Evolutionary conservation across 2,888 invertebrate species (phyloP), one percentile per base, ranked within the genome.

Genomic region (Entomobrya proxima): DNA sequence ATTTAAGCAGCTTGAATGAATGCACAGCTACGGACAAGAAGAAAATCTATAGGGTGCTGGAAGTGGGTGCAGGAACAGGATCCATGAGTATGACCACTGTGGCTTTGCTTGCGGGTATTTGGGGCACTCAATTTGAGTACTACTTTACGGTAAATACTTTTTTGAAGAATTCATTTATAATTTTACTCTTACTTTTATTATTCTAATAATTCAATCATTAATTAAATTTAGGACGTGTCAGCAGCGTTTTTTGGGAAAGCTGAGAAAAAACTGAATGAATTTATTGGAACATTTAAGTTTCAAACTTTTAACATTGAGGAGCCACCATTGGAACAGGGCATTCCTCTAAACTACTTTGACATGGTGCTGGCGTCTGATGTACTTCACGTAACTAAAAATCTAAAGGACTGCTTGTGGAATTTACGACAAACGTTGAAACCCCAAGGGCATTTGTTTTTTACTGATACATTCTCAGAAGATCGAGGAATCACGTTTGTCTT

Each of bases 111-210:
- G 3, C 30, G 11, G n/a, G 32, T 18, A 32, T 21, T 2, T 24
- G 13, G 15, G 69, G 64, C 1, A 9, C 35, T 0, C 11, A 58
- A 0, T 76, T 67, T 74, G 79, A 84, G n/a, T 84, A 80, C 37
- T 74, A 52, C 7, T 87, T 61, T 44, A 84, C 87, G 0, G 87
- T 84, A 37, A 84, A 84, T 13, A 50, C n/a, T n/a, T n/a, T n/a
- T n/a, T n/a, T n/a, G n/a, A n/a, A n/a, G n/a, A n/a, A n/a, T n/a
- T n/a, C n/a, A n/a, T n/a, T n/a, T n/a, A n/a, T n/a, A n/a, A n/a
- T n/a, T n/a, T n/a, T n/a, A n/a, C n/a, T n/a, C n/a, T n/a, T n/a
- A n/a, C n/a, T n/a, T n/a, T n/a, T n/a, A n/a, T n/a, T n/a, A n/a
- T n/a, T n/a, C n/a, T n/a, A n/a, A n/a, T n/a, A n/a, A n/a, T n/a